These are phyloP conservation scores for Drosophila trichaetosa DNA, from an alignment of 2,888 invertebrate genomes.

Conservation along the genomic window DNA sequence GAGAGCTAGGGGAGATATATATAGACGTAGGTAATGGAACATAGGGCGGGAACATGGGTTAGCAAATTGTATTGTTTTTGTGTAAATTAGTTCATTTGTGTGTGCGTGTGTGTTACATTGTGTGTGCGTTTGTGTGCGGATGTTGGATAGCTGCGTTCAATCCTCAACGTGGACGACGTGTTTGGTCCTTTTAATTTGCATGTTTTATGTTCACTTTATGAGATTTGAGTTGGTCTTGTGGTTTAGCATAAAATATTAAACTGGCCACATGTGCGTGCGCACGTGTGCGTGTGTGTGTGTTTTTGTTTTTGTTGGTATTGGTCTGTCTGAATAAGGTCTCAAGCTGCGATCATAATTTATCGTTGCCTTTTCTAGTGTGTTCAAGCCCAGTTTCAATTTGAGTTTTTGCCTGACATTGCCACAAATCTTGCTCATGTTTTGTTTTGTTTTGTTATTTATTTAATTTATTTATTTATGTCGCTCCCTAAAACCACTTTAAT, in stretches of 20 bases:
- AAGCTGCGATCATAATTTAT: constrained; percentile 77
- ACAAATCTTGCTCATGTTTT: constrained; percentile 54
- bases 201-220: constrained; percentile 82
- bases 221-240: constrained; percentile 76
- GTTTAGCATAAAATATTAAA: constrained; percentile 79
- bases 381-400: constrained; percentile 69
- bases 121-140: not conserved
- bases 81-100: constrained; percentile 75
- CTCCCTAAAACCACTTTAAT: constrained; percentile 74
- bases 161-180: constrained; percentile 70
- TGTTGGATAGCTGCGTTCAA: constrained; percentile 29
- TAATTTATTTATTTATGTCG: constrained; percentile 76
- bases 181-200: constrained; percentile 81
- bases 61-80: constrained; percentile 79
- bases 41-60: constrained; percentile 66
- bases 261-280: constrained; percentile 61
- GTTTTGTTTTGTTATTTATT: constrained; percentile 61
- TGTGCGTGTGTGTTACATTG: not conserved
- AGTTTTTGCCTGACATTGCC: constrained; percentile 59
- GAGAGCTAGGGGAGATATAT: constrained; percentile 11
- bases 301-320: constrained; percentile 3
- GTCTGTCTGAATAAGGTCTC: constrained; percentile 44
- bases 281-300: constrained; percentile 5
- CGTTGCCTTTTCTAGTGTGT: constrained; percentile 33
- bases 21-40: constrained; percentile 6